These are phyloP conservation scores for Oasisia sp. DNA, from an alignment of 2,888 invertebrate genomes.

Conservation along the genomic window DNA sequence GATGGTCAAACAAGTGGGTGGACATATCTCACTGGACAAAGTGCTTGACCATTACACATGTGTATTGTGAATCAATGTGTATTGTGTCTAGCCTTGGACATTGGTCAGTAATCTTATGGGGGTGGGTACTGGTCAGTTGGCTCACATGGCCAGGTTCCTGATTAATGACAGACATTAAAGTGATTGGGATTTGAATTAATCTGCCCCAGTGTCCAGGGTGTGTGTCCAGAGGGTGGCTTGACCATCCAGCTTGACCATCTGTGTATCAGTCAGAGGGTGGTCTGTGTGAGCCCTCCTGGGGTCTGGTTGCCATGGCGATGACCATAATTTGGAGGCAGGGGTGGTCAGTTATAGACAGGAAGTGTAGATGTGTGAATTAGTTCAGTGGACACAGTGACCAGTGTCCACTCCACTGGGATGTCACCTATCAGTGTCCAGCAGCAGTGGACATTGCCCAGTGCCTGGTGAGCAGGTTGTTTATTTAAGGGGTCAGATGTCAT, in stretches of 20 bases:
- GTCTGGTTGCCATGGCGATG: neutral
- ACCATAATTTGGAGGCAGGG: neutral
- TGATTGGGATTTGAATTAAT: neutral
- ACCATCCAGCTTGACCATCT: neutral
- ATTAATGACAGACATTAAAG: neutral
- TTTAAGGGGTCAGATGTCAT: neutral
- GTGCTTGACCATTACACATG: neutral
- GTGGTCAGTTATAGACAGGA: neutral
- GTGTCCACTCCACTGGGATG: neutral
- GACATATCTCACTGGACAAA: neutral
- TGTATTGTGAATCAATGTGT: too few species aligned
- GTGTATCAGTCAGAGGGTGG: neutral
- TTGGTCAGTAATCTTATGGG: neutral
- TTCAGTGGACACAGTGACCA: neutral
- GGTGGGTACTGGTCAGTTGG: neutral
- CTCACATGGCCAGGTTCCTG: neutral
- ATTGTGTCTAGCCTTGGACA: neutral
- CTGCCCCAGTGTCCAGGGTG: neutral
- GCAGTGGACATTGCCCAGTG: conserved; percentile 1
- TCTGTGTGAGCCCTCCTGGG: neutral
- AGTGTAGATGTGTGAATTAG: neutral
- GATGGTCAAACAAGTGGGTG: neutral
- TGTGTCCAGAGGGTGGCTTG: neutral
- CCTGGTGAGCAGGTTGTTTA: neutral
- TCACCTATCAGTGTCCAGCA: neutral